Base-by-base conservation (phyloP, 35 echinoderm and acorn worm species). In the Heliocidaris tuberculata region DNA sequence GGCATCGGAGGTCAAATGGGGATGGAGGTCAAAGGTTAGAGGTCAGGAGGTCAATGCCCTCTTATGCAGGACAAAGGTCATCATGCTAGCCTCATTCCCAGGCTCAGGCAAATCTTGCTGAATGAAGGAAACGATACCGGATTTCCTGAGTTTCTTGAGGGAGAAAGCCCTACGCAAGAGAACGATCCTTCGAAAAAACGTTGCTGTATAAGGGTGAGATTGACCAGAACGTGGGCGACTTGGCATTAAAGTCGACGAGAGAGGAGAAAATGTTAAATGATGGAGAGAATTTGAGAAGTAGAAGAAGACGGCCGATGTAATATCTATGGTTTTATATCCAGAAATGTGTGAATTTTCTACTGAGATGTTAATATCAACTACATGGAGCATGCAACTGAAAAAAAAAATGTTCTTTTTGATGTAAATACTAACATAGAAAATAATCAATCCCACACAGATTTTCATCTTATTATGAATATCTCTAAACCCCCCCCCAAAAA, bases 51-150 rank as follows among this genome's bases (percentile, higher is more conserved):
- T 89, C 87, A 89, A 48, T 89, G 87, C 47, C 87, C 87, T 89
- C 87, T 48, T 48, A 89, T 89, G 87, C 87, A 89, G 31, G 87
- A 48, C 31, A 78, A 89, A 48, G 87, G 87, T 48, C 47, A 47
- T 89, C 87, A 89, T 89, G 87, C 87, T 89, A 89, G 87, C 31
- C 87, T 89, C 87, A 32, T 89, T 89, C 87, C 87, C 87, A 89
- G 87, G 87, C 87, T 47, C 87, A 89, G 47, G 87, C 47, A 89
- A 89, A 78, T 78, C 65, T 78, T 78, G 65, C 65, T 78, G 65
- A 78, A 78, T 8, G 65, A 24, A 78, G 65, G 15, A 19, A 78
- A 78, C 65, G 65, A 78, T 78, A 78, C 65, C 65, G 27, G 21
- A 78, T 78, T 78, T 78, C 19, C 87, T 32, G 87, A 9, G 87